These are phyloP conservation scores for Cataglyphis cursor DNA, from an alignment of 2,888 invertebrate genomes.

Conservation along the genomic window DNA sequence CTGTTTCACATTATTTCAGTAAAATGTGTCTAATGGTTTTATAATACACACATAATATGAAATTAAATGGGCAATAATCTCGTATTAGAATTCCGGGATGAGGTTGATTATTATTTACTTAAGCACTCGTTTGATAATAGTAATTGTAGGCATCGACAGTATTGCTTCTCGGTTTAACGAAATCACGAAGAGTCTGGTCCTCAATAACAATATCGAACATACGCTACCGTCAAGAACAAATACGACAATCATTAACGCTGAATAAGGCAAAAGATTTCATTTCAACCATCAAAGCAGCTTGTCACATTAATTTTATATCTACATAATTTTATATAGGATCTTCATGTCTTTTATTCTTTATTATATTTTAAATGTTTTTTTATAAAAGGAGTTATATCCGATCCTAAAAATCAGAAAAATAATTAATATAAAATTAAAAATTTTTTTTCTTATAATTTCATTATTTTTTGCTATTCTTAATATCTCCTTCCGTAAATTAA, in stretches of 20 bases:
- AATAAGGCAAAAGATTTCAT: constrained; percentile 18
- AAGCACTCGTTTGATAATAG: constrained; percentile 61
- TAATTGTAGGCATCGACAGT: constrained; percentile 84
- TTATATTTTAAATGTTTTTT: not conserved
- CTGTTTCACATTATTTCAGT: not conserved
- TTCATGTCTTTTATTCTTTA: not conserved
- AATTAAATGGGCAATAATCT: not conserved
- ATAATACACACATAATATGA: not conserved
- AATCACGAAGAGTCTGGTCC: constrained; percentile 70
- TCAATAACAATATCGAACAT: constrained; percentile 52
- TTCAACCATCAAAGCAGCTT: not conserved
- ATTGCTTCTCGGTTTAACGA: constrained; percentile 85
- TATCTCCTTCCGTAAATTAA: not conserved
- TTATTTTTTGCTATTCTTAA: not conserved
- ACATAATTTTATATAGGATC: not conserved
- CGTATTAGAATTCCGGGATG: constrained; percentile 40
- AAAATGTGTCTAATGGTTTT: not conserved
- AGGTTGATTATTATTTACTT: constrained; percentile 35
- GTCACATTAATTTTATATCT: constrained; percentile 12
- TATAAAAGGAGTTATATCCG: not conserved
- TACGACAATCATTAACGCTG: constrained; percentile 9
- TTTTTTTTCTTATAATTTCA: not conserved
- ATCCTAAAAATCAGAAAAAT: not conserved
- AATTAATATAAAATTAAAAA: not conserved
- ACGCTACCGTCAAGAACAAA: constrained; percentile 48